Evolutionary conservation across 2,888 invertebrate genomes (phyloP).

Genomic region (Polydrusus pterygomalis): DNA sequence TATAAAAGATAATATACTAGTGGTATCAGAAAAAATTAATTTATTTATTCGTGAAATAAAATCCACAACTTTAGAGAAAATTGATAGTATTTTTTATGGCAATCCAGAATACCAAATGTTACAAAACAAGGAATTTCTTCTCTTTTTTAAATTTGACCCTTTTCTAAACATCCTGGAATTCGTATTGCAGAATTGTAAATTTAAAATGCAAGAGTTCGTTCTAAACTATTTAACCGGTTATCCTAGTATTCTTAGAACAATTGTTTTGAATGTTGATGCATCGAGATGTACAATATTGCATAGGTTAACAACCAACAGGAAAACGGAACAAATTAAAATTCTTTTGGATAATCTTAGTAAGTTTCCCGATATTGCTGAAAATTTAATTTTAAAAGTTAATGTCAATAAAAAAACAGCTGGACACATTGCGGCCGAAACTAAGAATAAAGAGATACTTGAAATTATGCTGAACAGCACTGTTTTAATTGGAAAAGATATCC

Average conservation of each 20-base stretch:
- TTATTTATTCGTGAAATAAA: neutral
- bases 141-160: neutral
- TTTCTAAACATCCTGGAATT: neutral
- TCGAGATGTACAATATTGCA: neutral
- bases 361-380: neutral
- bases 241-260: neutral
- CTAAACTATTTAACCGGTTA: neutral
- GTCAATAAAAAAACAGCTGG: neutral
- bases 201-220: neutral
- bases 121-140: neutral
- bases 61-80: neutral
- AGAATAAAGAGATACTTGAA: neutral
- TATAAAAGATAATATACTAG: neutral
- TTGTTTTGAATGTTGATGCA: neutral
- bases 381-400: neutral
- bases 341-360: neutral
- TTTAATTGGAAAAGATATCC: neutral
- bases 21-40: no score
- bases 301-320: neutral
- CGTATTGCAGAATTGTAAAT: neutral
- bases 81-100: neutral
- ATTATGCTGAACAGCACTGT: neutral
- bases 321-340: neutral
- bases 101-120: no score
- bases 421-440: neutral